These are phyloP conservation scores for Geotrypetes seraphini DNA, from an alignment of 2,797 vertebrate species.

Conservation along the genomic window DNA sequence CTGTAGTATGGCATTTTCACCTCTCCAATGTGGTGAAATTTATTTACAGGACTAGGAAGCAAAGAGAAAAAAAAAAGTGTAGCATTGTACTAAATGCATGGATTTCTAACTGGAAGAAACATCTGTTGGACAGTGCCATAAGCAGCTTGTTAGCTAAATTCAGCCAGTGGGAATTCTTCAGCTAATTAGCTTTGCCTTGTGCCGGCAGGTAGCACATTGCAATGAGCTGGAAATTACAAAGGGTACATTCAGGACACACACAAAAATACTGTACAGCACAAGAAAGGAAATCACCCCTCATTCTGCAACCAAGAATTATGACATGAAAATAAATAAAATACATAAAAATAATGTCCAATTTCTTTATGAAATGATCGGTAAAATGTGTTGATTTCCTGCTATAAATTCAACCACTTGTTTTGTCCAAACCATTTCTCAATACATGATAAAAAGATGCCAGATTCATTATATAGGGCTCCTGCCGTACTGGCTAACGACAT, in stretches of 20 bases:
- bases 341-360: constrained; percentile 13
- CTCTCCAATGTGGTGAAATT: constrained; percentile 50
- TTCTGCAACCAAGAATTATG: constrained; percentile 2
- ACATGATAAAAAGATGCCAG: constrained; percentile 18
- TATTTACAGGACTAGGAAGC: constrained; percentile 50
- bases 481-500: too few relatives aligned
- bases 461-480: constrained; percentile 30
- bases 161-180: constrained; percentile 32
- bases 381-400: too few relatives aligned
- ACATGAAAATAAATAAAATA: constrained; percentile 2
- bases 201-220: constrained; percentile 30
- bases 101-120: constrained; percentile 38
- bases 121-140: constrained; percentile 38
- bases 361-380: constrained; percentile 12
- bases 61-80: constrained; percentile 22
- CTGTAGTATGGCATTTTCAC: constrained; percentile 20
- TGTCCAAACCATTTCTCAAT: constrained; percentile 20
- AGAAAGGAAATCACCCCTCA: constrained; percentile 2
- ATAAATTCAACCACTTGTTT: too few relatives aligned
- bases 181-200: constrained; percentile 26
- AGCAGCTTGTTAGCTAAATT: constrained; percentile 22
- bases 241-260: constrained; percentile 20
- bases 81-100: too few relatives aligned
- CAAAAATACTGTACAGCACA: constrained; percentile 15
- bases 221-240: constrained; percentile 17